These are phyloP conservation scores for Coenonympha arcania DNA, from an alignment of 2,888 invertebrate species.

Conservation along the genomic window DNA sequence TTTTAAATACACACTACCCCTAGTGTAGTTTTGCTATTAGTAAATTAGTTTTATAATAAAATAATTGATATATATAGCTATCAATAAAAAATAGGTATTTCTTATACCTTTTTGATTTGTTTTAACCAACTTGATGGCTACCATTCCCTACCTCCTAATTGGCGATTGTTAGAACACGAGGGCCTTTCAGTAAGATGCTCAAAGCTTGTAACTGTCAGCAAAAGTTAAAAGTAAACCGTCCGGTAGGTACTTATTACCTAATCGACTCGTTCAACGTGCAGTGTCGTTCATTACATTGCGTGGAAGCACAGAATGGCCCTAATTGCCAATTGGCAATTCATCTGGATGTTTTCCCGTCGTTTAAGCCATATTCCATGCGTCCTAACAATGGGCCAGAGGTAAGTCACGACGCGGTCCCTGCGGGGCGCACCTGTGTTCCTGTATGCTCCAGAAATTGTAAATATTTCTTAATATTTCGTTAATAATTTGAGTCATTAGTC, in stretches of 20 bases:
- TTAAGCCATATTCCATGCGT: slow-evolving; percentile 42
- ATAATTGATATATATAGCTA: too few relatives aligned
- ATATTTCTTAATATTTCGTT: slow-evolving; percentile 42
- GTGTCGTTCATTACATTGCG: slow-evolving; percentile 25
- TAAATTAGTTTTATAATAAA: too few relatives aligned
- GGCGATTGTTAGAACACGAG: too few relatives aligned
- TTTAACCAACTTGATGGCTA: too few relatives aligned
- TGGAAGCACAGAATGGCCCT: slow-evolving; percentile 33
- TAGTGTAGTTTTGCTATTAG: too few relatives aligned
- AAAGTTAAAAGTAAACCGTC: not conserved
- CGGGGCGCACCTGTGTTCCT: slow-evolving; percentile 65
- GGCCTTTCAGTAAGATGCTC: not conserved
- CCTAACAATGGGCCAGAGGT: slow-evolving; percentile 45
- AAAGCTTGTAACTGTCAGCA: not conserved
- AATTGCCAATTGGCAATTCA: slow-evolving; percentile 55
- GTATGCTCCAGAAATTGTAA: slow-evolving; percentile 44
- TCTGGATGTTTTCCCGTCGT: slow-evolving; percentile 41
- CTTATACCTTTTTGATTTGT: too few relatives aligned
- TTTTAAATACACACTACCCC: too few relatives aligned
- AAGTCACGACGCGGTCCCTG: slow-evolving; percentile 65
- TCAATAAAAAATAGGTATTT: too few relatives aligned
- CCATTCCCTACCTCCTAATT: too few relatives aligned
- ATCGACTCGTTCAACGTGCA: slow-evolving; percentile 11
- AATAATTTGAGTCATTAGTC: slow-evolving; percentile 55
- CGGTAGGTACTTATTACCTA: slow-evolving; percentile 10